Conservation (phyloP, 1,140 invertebrate genomes). For the Formica exsecta region DNA sequence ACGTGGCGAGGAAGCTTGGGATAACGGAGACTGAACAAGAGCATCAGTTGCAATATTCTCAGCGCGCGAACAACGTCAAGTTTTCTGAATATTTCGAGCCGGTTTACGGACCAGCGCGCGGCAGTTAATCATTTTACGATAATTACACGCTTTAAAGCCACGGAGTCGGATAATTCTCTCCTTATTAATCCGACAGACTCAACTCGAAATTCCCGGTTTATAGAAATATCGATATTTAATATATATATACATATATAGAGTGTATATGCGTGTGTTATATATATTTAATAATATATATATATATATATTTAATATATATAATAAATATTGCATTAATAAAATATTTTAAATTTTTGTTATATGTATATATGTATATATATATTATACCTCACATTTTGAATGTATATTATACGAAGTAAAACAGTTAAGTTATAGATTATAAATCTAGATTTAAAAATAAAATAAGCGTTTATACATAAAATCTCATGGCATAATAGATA, state of each 20-base stretch:
- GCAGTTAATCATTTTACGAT: slow-evolving; percentile 58
- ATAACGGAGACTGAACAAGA: slow-evolving; percentile 41
- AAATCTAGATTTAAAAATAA: background rate
- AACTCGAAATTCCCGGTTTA: background rate
- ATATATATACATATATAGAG: background rate
- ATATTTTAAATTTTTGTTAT: background rate
- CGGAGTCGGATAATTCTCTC: slow-evolving; percentile 12
- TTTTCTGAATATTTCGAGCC: slow-evolving; percentile 49
- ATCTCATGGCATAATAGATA: background rate
- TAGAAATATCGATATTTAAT: background rate
- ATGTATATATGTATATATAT: background rate
- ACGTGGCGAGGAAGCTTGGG: slow-evolving; percentile 56
- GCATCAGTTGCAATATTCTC: slow-evolving; percentile 67
- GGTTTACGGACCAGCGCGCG: slow-evolving; percentile 37
- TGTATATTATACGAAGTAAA: background rate
- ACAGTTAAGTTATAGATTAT: background rate
- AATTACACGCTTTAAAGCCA: slow-evolving; percentile 42
- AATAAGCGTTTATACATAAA: background rate
- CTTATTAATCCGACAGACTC: slow-evolving; percentile 24
- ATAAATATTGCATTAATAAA: slow-evolving; percentile 6
- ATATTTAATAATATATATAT: too few species aligned
- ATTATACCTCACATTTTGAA: background rate
- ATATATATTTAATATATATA: background rate
- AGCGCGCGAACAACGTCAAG: slow-evolving; percentile 64
- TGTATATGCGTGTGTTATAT: too few species aligned